phyloP scores from a whole-genome alignment of 2,113 vertebrate genomes.

The Macrotus californicus region DNA sequence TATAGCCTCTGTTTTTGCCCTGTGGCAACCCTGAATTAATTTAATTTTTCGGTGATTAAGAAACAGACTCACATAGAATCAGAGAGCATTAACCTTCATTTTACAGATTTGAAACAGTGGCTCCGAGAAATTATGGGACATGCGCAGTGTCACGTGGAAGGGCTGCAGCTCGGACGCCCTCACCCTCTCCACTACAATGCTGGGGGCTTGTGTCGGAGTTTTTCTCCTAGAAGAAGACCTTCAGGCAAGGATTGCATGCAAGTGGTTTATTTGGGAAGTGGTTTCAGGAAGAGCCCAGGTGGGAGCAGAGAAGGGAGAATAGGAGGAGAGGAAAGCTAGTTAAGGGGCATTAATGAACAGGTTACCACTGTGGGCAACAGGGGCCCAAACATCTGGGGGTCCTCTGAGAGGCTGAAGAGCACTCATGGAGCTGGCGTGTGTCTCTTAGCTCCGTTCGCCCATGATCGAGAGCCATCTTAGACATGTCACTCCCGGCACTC shows the following conservation, averaged over 20 bases:
- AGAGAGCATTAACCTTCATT: neutral
- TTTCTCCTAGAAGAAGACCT: neutral
- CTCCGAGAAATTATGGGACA: neutral
- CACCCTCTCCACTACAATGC: rapidly evolving
- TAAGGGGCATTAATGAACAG: neutral
- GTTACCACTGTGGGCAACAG: rapidly evolving
- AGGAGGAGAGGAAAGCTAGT: no score
- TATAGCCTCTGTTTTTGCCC: neutral
- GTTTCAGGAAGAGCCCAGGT: neutral
- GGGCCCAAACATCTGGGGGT: neutral
- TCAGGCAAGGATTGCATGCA: neutral
- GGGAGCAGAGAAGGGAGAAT: no score
- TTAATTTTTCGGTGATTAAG: neutral
- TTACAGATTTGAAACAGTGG: neutral
- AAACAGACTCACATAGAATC: neutral
- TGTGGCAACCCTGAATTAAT: neutral
- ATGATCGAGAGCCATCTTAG: neutral
- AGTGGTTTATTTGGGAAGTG: neutral
- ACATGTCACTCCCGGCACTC: rapidly evolving
- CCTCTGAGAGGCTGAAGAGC: neutral
- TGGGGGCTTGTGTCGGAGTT: neutral
- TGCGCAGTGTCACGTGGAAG: rapidly evolving
- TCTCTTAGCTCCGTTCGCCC: neutral
- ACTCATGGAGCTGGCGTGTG: neutral
- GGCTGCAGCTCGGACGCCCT: neutral